phyloP scores from a whole-genome alignment of 1,140 invertebrate species.

The Delia radicum region DNA sequence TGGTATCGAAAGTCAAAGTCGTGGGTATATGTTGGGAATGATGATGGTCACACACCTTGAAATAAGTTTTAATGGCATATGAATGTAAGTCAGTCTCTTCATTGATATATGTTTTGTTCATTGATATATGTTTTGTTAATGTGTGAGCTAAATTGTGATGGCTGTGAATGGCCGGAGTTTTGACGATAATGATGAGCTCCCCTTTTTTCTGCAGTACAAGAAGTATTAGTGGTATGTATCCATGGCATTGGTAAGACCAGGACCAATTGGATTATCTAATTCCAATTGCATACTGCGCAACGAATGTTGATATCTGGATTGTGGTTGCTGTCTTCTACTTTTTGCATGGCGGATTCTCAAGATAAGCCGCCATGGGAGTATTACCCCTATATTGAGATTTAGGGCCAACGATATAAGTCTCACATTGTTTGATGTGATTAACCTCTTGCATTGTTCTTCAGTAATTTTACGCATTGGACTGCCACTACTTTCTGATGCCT shows the following conservation, averaged over 20 bases:
- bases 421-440: conserved; percentile 71
- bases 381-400: conserved; percentile 56
- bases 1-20: background rate
- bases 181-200: conserved; percentile 24
- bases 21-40: background rate
- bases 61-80: background rate
- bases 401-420: conserved; percentile 94
- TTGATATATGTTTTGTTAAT: background rate
- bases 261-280: conserved; percentile 23
- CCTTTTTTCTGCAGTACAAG: conserved; percentile 26
- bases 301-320: too few relatives aligned
- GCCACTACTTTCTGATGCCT: conserved; percentile 41
- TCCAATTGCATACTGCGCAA: conserved; percentile 29
- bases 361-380: conserved; percentile 47
- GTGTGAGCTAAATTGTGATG: background rate
- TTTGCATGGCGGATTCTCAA: too few relatives aligned
- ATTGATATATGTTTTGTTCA: too few relatives aligned
- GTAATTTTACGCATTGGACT: conserved; percentile 55
- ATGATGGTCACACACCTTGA: conserved; percentile 12
- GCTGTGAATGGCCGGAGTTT: conserved; percentile 9
- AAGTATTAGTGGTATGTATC: conserved; percentile 27
- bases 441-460: conserved; percentile 90
- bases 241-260: conserved; percentile 25
- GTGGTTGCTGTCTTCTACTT: too few relatives aligned
- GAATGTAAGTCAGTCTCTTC: too few relatives aligned